Conservation (phyloP, 2,797 vertebrate genomes). For the Artibeus lituratus region DNA sequence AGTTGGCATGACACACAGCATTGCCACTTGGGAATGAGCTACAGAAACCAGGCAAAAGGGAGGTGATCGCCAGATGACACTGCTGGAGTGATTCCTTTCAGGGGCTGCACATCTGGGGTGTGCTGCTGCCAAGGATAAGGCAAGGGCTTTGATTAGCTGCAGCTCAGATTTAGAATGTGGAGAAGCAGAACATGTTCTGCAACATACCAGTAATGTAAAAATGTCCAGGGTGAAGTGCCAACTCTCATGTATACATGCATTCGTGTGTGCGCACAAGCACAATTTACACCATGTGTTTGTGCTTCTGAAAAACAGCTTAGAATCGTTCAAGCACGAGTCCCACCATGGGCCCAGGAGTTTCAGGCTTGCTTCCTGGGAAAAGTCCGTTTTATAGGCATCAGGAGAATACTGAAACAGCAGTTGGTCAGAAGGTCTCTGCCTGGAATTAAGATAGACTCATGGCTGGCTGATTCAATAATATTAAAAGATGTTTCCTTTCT, state of each 20-base stretch:
- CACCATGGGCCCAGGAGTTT: neutral
- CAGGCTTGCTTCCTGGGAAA: neutral
- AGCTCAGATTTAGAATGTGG: constrained; percentile 8
- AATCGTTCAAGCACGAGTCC: neutral
- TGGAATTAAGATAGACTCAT: neutral
- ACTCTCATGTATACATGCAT: neutral
- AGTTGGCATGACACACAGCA: constrained; percentile 29
- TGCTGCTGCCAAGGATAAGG: constrained; percentile 64
- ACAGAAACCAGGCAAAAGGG: constrained; percentile 61
- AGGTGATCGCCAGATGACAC: constrained; percentile 69
- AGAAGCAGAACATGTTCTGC: neutral
- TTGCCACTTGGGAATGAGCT: constrained; percentile 52
- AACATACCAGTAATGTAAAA: neutral
- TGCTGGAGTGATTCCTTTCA: constrained; percentile 62
- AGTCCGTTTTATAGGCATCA: neutral
- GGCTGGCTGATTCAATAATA: constrained; percentile 21
- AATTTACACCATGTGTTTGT: neutral
- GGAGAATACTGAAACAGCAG: constrained; percentile 21
- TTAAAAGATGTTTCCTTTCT: constrained; percentile 36
- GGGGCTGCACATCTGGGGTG: constrained; percentile 71
- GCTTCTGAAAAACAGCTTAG: neutral
- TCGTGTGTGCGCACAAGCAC: neutral
- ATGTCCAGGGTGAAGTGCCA: neutral
- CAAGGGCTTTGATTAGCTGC: neutral
- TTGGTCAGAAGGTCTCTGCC: constrained; percentile 24